Percentiles rank a stretch among this genome's conserved stretches.
These are phyloP conservation scores for Dendrolimus houi DNA, from an alignment of 2,888 invertebrate genomes.

Conservation along the genomic window DNA sequence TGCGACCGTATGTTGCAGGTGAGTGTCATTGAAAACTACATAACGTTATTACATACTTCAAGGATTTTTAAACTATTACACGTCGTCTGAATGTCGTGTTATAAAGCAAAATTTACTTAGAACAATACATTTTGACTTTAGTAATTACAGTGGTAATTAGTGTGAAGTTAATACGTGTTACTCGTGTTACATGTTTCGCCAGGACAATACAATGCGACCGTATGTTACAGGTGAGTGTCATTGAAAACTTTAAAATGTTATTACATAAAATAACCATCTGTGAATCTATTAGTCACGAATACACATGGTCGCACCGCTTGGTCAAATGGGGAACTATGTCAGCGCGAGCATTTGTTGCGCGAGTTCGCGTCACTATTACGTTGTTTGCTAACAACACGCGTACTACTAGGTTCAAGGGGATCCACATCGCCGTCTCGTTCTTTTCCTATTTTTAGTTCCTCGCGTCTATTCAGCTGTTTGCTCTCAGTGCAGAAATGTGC, in stretches of 20 bases:
- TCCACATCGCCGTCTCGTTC: conserved; percentile 65
- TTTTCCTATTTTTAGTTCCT: conserved; percentile 69
- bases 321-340: conserved; percentile 70
- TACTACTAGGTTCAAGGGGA: conserved; percentile 72
- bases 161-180: conserved; percentile 5
- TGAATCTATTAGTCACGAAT: conserved; percentile 44
- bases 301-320: conserved; percentile 60
- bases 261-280: conserved; percentile 46
- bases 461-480: conserved; percentile 65
- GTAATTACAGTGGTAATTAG: neutral
- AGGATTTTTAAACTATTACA: neutral
- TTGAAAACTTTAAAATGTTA: conserved; percentile 22
- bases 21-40: conserved; percentile 23
- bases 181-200: neutral
- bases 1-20: conserved; percentile 9
- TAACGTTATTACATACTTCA: conserved; percentile 26
- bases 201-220: conserved; percentile 6
- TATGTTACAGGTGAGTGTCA: conserved; percentile 26
- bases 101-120: neutral
- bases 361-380: conserved; percentile 61
- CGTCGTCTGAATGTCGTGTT: neutral
- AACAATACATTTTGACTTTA: neutral
- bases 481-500: conserved; percentile 71
- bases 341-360: conserved; percentile 60
- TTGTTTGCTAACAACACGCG: conserved; percentile 43